These are phyloP conservation scores for Podilymbus podiceps DNA, from an alignment of 2,113 vertebrate species.

Conservation along the genomic window DNA sequence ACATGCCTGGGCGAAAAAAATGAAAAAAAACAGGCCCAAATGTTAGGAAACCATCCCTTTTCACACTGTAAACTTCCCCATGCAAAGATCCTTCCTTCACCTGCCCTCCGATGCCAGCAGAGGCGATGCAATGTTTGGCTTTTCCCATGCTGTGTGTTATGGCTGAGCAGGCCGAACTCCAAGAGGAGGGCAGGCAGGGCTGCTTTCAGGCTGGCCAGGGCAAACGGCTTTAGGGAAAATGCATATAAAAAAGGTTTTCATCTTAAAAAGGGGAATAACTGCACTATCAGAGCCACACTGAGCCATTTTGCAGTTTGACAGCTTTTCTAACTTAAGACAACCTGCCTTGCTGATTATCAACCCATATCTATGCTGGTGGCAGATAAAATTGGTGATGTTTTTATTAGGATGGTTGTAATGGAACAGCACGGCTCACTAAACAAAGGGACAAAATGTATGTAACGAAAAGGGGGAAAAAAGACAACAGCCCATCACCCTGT, in stretches of 20 bases:
- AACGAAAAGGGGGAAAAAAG: accelerated
- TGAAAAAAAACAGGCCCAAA: not conserved
- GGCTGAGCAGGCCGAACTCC: not conserved
- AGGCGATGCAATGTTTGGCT: not conserved
- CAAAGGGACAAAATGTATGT: not conserved
- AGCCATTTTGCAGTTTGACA: not conserved
- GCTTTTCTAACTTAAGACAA: not conserved
- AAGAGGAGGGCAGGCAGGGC: not conserved
- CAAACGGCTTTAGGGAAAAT: not conserved
- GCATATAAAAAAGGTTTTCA: not conserved
- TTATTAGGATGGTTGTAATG: not conserved
- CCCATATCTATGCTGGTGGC: not conserved
- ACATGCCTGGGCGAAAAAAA: not conserved
- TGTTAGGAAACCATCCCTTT: not conserved
- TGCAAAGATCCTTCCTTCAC: not conserved
- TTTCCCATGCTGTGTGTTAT: accelerated
- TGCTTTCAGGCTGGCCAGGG: not conserved
- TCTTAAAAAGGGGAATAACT: not conserved
- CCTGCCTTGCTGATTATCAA: not conserved
- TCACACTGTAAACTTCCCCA: not conserved
- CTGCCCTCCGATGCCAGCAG: not conserved
- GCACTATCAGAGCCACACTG: not conserved
- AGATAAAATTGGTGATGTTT: not conserved
- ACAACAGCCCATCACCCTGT: not conserved
- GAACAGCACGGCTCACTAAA: not conserved